Percentiles rank a stretch among this genome's conserved stretches.
Evolutionary conservation across 2,113 vertebrate genomes (phyloP).

Genomic region (Toxotes chatareus): DNA sequence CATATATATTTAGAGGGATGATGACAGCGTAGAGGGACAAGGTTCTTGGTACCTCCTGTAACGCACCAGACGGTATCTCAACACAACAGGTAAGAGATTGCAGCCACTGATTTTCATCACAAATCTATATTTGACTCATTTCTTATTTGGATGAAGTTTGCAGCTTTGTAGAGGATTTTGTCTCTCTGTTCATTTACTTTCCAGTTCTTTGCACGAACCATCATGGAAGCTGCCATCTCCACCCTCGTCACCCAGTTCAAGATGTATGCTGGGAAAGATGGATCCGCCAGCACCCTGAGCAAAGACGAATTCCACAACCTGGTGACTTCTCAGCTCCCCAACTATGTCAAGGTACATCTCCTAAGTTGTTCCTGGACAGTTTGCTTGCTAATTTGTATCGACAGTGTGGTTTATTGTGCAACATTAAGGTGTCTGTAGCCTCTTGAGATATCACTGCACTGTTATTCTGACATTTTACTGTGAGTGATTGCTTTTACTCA

Average conservation of each 20-base stretch:
- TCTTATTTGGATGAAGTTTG: background rate
- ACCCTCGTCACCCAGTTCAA: conserved; percentile 82
- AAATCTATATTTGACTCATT: background rate
- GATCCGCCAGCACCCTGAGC: conserved; percentile 80
- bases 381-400: background rate
- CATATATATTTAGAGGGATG: conserved; percentile 64
- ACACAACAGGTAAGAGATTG: conserved; percentile 58
- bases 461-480: background rate
- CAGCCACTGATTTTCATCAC: background rate
- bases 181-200: background rate
- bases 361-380: background rate
- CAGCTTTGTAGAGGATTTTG: background rate
- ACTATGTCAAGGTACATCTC: conserved; percentile 76
- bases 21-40: conserved; percentile 27
- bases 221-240: conserved; percentile 83
- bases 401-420: background rate
- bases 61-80: background rate
- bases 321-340: conserved; percentile 79
- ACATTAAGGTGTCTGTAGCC: background rate
- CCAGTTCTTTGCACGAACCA: conserved; percentile 21
- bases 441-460: background rate
- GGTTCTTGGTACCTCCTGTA: conserved; percentile 15
- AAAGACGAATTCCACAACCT: conserved; percentile 82
- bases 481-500: background rate
- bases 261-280: conserved; percentile 78